Percentiles rank a stretch among this genome's conserved stretches.
Evolutionary conservation across 2,888 invertebrate species (phyloP).

Genomic region (Tromatobia lineatoria): DNA sequence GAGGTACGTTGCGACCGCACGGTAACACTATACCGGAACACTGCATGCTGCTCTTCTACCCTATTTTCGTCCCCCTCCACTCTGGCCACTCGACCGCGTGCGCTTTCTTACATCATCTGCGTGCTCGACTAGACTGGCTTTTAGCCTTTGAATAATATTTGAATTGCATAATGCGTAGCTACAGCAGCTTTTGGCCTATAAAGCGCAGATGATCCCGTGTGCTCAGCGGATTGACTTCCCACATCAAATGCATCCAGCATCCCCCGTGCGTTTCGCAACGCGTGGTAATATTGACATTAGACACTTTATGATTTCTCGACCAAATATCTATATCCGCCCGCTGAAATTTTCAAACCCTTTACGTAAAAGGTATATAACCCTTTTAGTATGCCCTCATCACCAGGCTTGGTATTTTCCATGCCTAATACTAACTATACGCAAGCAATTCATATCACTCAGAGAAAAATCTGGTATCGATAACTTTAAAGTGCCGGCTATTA

Average conservation of each 20-base stretch:
- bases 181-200: slow-evolving; percentile 49
- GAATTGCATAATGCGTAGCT: slow-evolving; percentile 84
- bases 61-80: slow-evolving; percentile 63
- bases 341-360: slow-evolving; percentile 26
- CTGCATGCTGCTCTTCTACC: slow-evolving; percentile 70
- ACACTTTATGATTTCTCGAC: slow-evolving; percentile 29
- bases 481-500: too few relatives aligned
- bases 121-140: slow-evolving; percentile 80
- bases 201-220: slow-evolving; percentile 80
- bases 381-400: background rate
- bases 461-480: too few relatives aligned
- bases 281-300: slow-evolving; percentile 8
- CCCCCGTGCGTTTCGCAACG: slow-evolving; percentile 5
- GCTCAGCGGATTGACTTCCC: slow-evolving; percentile 78
- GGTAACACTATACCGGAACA: slow-evolving; percentile 76
- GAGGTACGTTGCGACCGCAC: slow-evolving; percentile 60
- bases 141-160: slow-evolving; percentile 86
- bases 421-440: background rate
- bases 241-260: slow-evolving; percentile 37
- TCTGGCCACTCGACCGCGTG: slow-evolving; percentile 50
- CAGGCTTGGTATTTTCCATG: background rate
- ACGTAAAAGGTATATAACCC: background rate
- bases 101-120: slow-evolving; percentile 67
- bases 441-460: background rate
- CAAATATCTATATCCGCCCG: slow-evolving; percentile 5